These are phyloP conservation scores for Parotocinclus haroldoi DNA, from an alignment of 2,797 vertebrate genomes.

Conservation along the genomic window DNA sequence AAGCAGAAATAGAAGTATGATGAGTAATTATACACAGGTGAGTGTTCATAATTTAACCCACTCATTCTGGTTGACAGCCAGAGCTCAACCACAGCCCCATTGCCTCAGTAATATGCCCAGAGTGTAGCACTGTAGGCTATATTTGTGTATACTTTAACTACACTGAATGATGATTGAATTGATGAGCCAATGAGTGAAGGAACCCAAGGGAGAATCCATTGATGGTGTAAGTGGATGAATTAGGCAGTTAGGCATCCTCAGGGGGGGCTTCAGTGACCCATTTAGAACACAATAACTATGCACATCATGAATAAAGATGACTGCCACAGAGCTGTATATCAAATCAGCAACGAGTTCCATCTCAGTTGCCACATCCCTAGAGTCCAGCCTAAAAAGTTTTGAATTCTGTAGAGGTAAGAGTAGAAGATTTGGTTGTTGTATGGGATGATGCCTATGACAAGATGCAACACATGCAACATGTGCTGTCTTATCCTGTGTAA, in stretches of 20 bases:
- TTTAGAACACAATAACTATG: slow-evolving; percentile 15
- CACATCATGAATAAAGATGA: background rate
- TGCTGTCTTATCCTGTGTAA: too few relatives aligned
- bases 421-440: too few relatives aligned
- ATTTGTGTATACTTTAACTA: background rate
- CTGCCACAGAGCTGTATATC: too few relatives aligned
- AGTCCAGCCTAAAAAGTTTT: background rate
- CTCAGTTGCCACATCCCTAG: background rate
- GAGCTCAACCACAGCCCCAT: too few relatives aligned
- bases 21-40: too few relatives aligned
- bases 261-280: background rate
- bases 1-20: too few relatives aligned
- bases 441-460: too few relatives aligned
- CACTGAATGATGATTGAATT: slow-evolving; percentile 9
- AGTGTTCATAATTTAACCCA: too few relatives aligned
- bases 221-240: slow-evolving; percentile 24
- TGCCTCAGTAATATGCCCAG: too few relatives aligned
- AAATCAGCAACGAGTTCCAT: background rate
- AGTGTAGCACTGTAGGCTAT: background rate
- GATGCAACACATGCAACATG: too few relatives aligned
- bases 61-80: too few relatives aligned
- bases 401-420: too few relatives aligned
- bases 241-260: slow-evolving; percentile 11
- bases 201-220: slow-evolving; percentile 17
- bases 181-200: slow-evolving; percentile 5